Base-by-base conservation (phyloP, 2,888 invertebrate species). In the Thyatira batis region DNA sequence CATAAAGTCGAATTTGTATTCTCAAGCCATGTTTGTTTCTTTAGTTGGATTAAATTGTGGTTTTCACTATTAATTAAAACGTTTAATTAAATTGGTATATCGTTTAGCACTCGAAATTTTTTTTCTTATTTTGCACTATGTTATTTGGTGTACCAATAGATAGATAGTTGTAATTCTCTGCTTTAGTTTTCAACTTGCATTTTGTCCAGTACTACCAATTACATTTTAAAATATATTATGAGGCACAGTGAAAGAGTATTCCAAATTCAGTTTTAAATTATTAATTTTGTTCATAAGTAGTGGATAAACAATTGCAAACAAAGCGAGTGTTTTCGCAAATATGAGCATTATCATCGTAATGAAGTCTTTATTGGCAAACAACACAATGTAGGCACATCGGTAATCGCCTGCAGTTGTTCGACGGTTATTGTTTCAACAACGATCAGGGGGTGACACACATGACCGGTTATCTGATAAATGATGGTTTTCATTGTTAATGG, bases 381-480 rank as follows among this genome's bases (percentile, higher is more conserved):
- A 39, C 17, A 33, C 33, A 39, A 17, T 39, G 39, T 39, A 48
- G 17, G 27, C 27, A 17, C 48, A 48, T 48, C 27, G 27, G 27
- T 27, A 27, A 17, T 17, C 48, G 27, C 48, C 11, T 8, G 8
- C 17, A 39, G 39, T 39, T 39, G 39, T 39, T 39, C 39, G n/a
- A 39, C 25, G 39, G 51, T 45, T 49, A 53, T 51, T 56, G 48
- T 55, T 50, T 52, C 52, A 43, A 20, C 49, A 49, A 33, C 50
- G 44, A 53, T 49, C 44, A 33, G 43, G 64, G 73, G 74, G 76
- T 67, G 70, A 60, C 59, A 67, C 74, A 69, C 77, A 59, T 71
- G 72, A 68, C 57, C 56, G 69, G 65, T 62, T 72, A 63, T 64
- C 61, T 78, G 79, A 79, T 78, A 69, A 82, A 84, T 80, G 71